Evolutionary conservation across 2,113 vertebrate genomes (phyloP).

Genomic region (Gobiocypris rarus): DNA sequence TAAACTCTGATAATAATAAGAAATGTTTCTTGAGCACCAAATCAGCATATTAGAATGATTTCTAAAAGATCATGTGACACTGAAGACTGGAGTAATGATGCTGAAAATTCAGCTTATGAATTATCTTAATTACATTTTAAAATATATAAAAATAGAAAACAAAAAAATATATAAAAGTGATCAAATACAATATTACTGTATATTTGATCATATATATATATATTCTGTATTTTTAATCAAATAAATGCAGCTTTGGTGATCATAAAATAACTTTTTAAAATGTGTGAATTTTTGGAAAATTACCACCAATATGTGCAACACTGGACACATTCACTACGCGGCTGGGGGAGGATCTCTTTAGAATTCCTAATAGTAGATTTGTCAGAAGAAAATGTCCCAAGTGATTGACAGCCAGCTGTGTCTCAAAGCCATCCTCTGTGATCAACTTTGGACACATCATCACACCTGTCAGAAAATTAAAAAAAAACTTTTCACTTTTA

Average conservation of each 20-base stretch:
- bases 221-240: not conserved
- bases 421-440: conserved; percentile 78
- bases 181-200: too few species aligned
- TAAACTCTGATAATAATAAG: not conserved
- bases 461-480: conserved; percentile 68
- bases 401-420: conserved; percentile 78
- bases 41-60: not conserved
- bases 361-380: conserved; percentile 70
- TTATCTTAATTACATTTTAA: not conserved
- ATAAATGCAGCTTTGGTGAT: not conserved
- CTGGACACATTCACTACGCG: conserved; percentile 75
- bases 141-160: not conserved
- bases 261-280: not conserved
- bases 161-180: too few species aligned
- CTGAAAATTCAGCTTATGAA: not conserved
- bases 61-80: too few species aligned
- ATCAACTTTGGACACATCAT: conserved; percentile 79
- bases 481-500: too few species aligned
- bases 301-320: conserved; percentile 71
- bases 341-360: conserved; percentile 73
- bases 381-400: conserved; percentile 78
- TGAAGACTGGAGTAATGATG: too few species aligned
- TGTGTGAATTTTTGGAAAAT: not conserved
- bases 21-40: not conserved
- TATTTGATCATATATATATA: too few species aligned